Base-by-base conservation (phyloP, 2,888 invertebrate genomes). In the Orchestes rusci region DNA sequence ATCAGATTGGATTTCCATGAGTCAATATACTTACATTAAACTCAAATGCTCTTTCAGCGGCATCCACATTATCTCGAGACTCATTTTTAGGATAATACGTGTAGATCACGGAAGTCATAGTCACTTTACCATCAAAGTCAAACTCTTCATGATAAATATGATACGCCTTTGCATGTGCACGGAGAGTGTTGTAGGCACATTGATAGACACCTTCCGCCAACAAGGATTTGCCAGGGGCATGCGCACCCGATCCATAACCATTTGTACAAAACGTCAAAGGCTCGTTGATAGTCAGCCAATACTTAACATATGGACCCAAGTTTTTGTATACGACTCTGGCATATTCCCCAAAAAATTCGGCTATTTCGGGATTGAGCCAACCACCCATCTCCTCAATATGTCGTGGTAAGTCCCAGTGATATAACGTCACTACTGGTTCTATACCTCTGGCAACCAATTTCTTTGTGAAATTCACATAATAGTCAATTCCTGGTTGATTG, bases 401-500 rank as follows among this genome's bases (percentile, higher is more conserved):
- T 13, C 27, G 17, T 3, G 50, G 50, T 13, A 50, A 20, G 37
- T 49, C 44, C 44, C 44, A 44, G 20, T 44, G 44, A 27, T 45
- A 45, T 17, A 45, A 34, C 12, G 45, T 45, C 3, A 45, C 45
- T 3, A 45, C 13, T 19, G 45, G 45, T 16, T 41, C 45, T 15
- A 45, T 41, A 13, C 20, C 20, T 13, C 28, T 39, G 3, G 19
- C 31, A 16, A 13, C 8, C n/a, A n/a, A n/a, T 43, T 29, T 52
- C 35, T 52, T 41, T n/a, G 51, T 36, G 2, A 57, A 18, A 30
- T 55, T 52, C 12, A 47, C 45, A 39, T 57, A 57, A 42, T 56
- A 56, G 43, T 76, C 68, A 8, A 90, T 72, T 15, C 86, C 90
- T 2, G 74, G 71, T 32, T 73, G 68, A 60, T 84, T 90, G 16